Base-by-base conservation (phyloP, 1,140 invertebrate species). In the Cardiocondyla obscurior region DNA sequence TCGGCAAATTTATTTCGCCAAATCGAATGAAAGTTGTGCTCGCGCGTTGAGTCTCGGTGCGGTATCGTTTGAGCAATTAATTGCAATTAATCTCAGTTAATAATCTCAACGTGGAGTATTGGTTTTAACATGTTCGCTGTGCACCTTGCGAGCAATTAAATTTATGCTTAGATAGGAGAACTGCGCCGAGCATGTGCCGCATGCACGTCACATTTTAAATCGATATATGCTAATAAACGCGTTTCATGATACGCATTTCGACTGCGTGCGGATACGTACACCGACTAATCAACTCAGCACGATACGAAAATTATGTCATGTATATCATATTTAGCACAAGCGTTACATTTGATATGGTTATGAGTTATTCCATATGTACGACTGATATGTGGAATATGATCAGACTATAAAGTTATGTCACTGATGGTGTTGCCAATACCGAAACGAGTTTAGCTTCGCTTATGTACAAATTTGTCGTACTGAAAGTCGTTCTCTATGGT, bases 301-400 rank as follows among this genome's bases (percentile, higher is more conserved):
- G 85, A 86, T 86, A 85, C 51, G 51, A 72, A 60, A 85, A 88
- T 87, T 88, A 87, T 84, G 82, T 81, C 53, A 73, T 77, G 82
- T 84, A 73, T 73, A 74, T 64, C 73, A 87, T 84, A 51, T 85
- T 88, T 85, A 84, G 81, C 60, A 25, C 57, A 36, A 69, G 67
- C 85, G 46, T 73, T 46, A 36, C 42, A 64, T 62, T 81, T 77
- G 86, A 88, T 88, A 88, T 8, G 74, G 46, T 86, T 44, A 74
- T 88, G 76, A 88, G 70, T 87, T 88, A 88, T 87, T 88, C 69
- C 62, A 55, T 60, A 51, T 58, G 36, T 22, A 64, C 53, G 53
- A 70, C 72, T 76, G 81, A 83, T 83, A 76, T 12, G 67, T 53
- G 36, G 42, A 51, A 74, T 76, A 82, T 74, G 55, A 82, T 74